phyloP scores from a whole-genome alignment of 2,113 vertebrate genomes.

The Coptodon rendalli region DNA sequence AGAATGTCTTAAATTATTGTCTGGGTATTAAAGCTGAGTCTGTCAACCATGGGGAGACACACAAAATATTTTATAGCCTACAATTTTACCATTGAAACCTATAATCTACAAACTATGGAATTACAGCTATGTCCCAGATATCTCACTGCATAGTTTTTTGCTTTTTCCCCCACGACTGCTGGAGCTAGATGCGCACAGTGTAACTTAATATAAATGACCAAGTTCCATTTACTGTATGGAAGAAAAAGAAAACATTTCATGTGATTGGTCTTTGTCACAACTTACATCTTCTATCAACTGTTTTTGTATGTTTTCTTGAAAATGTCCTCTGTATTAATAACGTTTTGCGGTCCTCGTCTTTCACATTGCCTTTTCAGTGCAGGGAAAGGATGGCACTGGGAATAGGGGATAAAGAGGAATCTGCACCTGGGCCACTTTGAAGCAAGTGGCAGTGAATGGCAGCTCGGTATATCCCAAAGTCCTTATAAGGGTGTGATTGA shows the following conservation, averaged over 20 bases:
- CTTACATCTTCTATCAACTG: neutral
- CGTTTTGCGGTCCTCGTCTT: neutral
- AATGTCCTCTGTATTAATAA: neutral
- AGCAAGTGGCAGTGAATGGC: constrained; percentile 35
- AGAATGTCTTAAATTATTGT: neutral
- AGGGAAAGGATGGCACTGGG: neutral
- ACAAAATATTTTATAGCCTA: neutral
- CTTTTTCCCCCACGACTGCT: neutral
- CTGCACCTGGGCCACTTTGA: constrained; percentile 46
- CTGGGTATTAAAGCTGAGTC: neutral
- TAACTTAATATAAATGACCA: neutral
- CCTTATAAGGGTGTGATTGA: constrained; percentile 21
- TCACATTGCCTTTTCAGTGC: neutral
- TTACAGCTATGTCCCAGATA: neutral
- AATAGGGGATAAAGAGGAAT: constrained; percentile 17
- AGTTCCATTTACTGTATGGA: neutral
- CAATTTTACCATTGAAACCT: neutral
- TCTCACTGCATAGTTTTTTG: neutral
- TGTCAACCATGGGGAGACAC: neutral
- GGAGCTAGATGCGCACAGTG: neutral
- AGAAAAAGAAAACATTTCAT: neutral
- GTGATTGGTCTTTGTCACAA: neutral
- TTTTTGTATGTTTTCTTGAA: neutral
- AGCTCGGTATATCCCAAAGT: neutral
- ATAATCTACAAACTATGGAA: neutral